Evolutionary conservation across 2,888 invertebrate species (phyloP).

Genomic region (Caenorhabditis imperialis): DNA sequence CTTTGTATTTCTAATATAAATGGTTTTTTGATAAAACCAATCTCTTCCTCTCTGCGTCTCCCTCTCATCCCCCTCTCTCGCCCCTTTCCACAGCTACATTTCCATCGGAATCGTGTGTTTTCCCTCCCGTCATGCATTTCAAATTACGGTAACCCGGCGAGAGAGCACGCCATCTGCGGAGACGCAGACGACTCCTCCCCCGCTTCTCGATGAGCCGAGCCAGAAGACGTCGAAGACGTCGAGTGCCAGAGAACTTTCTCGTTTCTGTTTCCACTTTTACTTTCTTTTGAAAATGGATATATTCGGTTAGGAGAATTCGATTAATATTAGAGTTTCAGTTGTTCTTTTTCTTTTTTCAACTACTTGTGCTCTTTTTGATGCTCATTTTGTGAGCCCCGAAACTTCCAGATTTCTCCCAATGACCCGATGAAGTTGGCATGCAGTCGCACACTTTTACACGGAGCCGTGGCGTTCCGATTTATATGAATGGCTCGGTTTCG

Average conservation of each 20-base stretch:
- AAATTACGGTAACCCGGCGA: slow-evolving; percentile 52
- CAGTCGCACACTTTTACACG: slow-evolving; percentile 71
- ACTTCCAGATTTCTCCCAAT: background rate
- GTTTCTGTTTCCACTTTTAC: background rate
- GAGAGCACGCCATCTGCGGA: slow-evolving; percentile 19
- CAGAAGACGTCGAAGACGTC: slow-evolving; percentile 7
- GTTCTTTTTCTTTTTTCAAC: slow-evolving; percentile 2
- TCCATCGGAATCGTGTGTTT: no score
- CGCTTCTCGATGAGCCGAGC: slow-evolving; percentile 2
- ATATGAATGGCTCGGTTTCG: slow-evolving; percentile 66
- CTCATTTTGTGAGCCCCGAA: background rate
- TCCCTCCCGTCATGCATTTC: slow-evolving; percentile 51
- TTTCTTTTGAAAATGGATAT: slow-evolving; percentile 3
- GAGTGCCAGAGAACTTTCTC: slow-evolving; percentile 31
- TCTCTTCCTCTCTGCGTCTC: no score
- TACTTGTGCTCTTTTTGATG: background rate
- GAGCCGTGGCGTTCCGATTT: slow-evolving; percentile 65
- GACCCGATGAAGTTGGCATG: slow-evolving; percentile 38
- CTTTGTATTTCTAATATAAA: no score
- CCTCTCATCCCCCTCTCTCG: no score
- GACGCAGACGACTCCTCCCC: slow-evolving; percentile 31
- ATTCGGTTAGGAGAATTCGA: slow-evolving; percentile 36
- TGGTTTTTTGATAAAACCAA: no score
- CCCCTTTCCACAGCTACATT: no score
- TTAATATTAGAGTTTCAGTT: slow-evolving; percentile 24